Base-by-base conservation (phyloP, 2,888 invertebrate genomes). In the Chrysolina americana region DNA sequence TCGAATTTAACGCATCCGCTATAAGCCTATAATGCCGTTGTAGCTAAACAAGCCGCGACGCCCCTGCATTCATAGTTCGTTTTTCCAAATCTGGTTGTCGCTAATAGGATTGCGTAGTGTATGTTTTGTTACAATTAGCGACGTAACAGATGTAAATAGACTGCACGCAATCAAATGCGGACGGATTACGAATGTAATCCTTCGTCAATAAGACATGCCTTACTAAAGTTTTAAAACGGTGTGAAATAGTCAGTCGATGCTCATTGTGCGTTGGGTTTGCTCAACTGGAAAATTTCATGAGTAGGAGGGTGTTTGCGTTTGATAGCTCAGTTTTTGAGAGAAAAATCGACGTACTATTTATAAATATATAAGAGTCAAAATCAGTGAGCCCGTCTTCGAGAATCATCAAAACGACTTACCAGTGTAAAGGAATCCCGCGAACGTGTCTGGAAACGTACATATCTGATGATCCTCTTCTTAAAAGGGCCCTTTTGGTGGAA, bases 51-150 rank as follows among this genome's bases (percentile, higher is more conserved):
- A 76, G 68, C 62, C 36, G 36, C 28, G 59, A 59, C 59, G 59
- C 68, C 53, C 70, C 59, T 68, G 44, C 36, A 59, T 65, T 50
- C 47, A 53, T 75, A 71, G 71, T 73, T 73, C 76, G 23, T 47
- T 47, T 71, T 75, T 74, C 64, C 59, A 69, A 78, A 75, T 75
- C 75, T 74, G 66, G 65, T 59, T 66, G 41, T 70, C 47, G 72
- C 78, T 83, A 83, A 84, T 83, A 83, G 85, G 85, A 84, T 84
- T 84, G 78, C 78, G 66, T 69, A 81, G 76, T 81, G 83, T 81
- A 83, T 85, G 85, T 85, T 85, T 85, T 85, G 85, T 86, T 86
- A 86, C 86, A 85, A 86, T 86, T 86, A 85, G 83, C 82, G 81
- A 81, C 65, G 73, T 84, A 84, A 84, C 85, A 85, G 85, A 85